These are phyloP conservation scores for Megaustenia siamemsis DNA, from an alignment of 2,888 invertebrate species.

Conservation along the genomic window DNA sequence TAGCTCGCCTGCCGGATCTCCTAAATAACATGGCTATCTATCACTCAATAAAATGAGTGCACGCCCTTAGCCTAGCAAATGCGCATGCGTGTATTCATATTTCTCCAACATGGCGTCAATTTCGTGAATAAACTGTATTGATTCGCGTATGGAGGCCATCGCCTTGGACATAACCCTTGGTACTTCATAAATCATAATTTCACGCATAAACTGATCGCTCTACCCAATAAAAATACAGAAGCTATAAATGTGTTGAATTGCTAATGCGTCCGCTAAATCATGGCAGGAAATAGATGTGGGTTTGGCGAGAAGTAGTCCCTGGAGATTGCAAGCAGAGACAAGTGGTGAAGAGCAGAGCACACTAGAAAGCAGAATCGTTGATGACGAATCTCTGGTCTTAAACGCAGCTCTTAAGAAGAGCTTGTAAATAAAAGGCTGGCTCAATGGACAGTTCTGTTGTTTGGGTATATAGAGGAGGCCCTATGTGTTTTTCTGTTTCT, in stretches of 20 bases:
- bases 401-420: slow-evolving; percentile 7
- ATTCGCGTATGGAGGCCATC: slow-evolving; percentile 35
- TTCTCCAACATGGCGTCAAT: slow-evolving; percentile 11
- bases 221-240: slow-evolving; percentile 46
- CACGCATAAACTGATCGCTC: slow-evolving; percentile 39
- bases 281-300: slow-evolving; percentile 24
- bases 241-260: slow-evolving; percentile 48
- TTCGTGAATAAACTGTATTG: slow-evolving; percentile 51
- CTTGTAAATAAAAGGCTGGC: neutral
- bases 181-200: slow-evolving; percentile 52
- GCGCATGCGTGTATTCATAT: slow-evolving; percentile 10
- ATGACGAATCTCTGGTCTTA: slow-evolving; percentile 16
- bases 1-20: neutral
- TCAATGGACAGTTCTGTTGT: neutral
- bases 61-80: slow-evolving; percentile 10
- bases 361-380: slow-evolving; percentile 26
- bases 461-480: neutral
- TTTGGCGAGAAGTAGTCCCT: slow-evolving; percentile 13
- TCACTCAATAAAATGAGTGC: slow-evolving; percentile 5
- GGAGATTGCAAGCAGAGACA: slow-evolving; percentile 11
- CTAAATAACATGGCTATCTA: neutral
- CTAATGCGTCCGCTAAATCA: slow-evolving; percentile 48
- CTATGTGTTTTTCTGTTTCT: neutral
- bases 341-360: neutral
- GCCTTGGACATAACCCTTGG: slow-evolving; percentile 38